Evolutionary conservation across 2,888 invertebrate genomes (phyloP).

Genomic region (Acrocyrtus sp.): DNA sequence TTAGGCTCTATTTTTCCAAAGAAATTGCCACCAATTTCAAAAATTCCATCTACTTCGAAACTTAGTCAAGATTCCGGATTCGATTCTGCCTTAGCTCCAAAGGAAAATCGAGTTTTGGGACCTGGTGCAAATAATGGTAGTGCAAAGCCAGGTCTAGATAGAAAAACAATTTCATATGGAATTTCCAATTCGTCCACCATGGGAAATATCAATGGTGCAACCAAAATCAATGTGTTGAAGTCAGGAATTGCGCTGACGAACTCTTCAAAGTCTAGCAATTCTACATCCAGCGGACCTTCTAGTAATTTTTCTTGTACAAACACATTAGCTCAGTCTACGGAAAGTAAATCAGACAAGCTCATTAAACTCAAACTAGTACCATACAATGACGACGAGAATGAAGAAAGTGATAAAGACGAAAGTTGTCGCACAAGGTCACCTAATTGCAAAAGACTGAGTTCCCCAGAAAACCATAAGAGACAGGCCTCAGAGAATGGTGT

Average conservation of each 20-base stretch:
- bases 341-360: conserved; percentile 5
- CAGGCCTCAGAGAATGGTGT: no score
- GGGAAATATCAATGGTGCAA: no score
- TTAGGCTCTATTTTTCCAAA: conserved; percentile 13
- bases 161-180: conserved; percentile 40
- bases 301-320: background rate
- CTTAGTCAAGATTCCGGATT: conserved; percentile 4
- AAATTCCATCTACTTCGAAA: conserved; percentile 28
- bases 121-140: no score
- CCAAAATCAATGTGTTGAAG: conserved; percentile 46
- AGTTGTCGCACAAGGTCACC: conserved; percentile 12
- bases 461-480: conserved; percentile 37
- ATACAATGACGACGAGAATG: conserved; percentile 47
- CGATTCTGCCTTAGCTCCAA: no score
- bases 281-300: background rate
- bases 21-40: conserved; percentile 28
- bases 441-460: conserved; percentile 44
- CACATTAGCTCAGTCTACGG: background rate
- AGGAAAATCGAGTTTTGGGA: no score
- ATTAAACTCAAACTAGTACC: conserved; percentile 45
- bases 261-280: conserved; percentile 6
- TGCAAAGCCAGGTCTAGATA: conserved; percentile 3
- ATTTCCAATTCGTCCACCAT: background rate
- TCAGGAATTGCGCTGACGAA: conserved; percentile 38
- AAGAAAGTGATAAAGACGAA: conserved; percentile 44